These are phyloP conservation scores for Conomelus anceps DNA, from an alignment of 2,888 invertebrate species.

Conservation along the genomic window DNA sequence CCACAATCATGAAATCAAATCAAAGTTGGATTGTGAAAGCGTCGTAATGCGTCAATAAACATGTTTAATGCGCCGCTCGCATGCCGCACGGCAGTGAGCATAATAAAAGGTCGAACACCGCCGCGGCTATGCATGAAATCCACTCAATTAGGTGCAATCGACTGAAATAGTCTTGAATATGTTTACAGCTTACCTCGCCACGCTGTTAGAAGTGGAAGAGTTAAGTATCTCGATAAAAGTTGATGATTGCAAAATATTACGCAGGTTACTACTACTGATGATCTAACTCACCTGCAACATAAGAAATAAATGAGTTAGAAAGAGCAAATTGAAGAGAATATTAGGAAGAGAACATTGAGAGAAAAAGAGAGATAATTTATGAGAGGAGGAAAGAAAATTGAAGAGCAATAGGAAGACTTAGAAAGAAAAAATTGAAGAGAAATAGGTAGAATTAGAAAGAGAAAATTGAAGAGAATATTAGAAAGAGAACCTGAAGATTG, in stretches of 20 bases:
- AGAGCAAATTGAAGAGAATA: background rate
- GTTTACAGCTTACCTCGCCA: background rate
- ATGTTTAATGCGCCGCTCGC: background rate
- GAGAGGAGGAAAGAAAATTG: background rate
- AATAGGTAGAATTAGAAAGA: background rate
- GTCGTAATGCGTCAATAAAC: background rate
- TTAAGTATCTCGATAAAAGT: background rate
- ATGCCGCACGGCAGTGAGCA: background rate
- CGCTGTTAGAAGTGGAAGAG: too few species aligned
- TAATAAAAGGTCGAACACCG: background rate
- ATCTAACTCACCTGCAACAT: background rate
- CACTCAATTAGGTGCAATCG: background rate
- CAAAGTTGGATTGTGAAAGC: background rate
- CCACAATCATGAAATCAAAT: background rate
- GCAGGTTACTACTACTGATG: background rate
- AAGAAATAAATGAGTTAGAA: background rate
- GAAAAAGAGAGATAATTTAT: background rate
- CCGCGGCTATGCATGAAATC: too few species aligned
- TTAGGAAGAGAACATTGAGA: background rate
- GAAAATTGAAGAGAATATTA: background rate
- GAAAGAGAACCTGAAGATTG: background rate
- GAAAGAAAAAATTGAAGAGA: too few species aligned
- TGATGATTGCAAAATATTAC: background rate
- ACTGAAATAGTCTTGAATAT: background rate
- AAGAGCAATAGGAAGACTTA: too few species aligned